A percentile compares a stretch with the other conserved stretches of the same genome.
phyloP scores from a whole-genome alignment of 2,888 invertebrate genomes.

The Apamea anceps region DNA sequence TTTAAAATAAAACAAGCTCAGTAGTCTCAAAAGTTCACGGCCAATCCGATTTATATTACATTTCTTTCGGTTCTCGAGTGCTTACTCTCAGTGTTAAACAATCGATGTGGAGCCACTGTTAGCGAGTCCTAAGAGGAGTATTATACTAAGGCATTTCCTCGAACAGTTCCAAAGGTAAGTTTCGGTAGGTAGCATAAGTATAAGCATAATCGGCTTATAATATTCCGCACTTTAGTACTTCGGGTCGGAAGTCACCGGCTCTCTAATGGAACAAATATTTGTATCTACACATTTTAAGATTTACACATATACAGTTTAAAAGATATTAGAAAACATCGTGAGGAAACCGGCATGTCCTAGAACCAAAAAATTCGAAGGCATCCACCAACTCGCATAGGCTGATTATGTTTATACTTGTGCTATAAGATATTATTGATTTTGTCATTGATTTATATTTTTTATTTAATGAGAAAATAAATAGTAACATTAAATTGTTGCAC shows the following conservation, averaged over 20 bases:
- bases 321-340: too few species aligned
- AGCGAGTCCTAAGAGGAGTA: neutral
- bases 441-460: too few species aligned
- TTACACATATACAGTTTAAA: too few species aligned
- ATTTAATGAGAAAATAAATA: too few species aligned
- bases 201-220: too few species aligned
- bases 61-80: conserved; percentile 1
- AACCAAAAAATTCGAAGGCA: too few species aligned
- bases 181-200: too few species aligned
- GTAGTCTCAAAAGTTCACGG: neutral
- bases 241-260: neutral
- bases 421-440: too few species aligned
- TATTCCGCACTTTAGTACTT: neutral
- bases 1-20: neutral
- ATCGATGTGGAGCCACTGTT: conserved; percentile 19
- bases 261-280: neutral
- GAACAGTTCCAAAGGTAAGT: neutral
- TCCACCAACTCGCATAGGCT: too few species aligned
- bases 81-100: conserved; percentile 28
- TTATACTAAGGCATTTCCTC: neutral
- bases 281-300: neutral
- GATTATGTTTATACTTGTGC: too few species aligned
- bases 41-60: conserved; percentile 31
- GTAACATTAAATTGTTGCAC: too few species aligned
- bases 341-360: too few species aligned